Percentiles rank a stretch among this genome's conserved stretches.
These are phyloP conservation scores for Eriocheir sinensis DNA, from an alignment of 1,140 invertebrate species.

Conservation along the genomic window DNA sequence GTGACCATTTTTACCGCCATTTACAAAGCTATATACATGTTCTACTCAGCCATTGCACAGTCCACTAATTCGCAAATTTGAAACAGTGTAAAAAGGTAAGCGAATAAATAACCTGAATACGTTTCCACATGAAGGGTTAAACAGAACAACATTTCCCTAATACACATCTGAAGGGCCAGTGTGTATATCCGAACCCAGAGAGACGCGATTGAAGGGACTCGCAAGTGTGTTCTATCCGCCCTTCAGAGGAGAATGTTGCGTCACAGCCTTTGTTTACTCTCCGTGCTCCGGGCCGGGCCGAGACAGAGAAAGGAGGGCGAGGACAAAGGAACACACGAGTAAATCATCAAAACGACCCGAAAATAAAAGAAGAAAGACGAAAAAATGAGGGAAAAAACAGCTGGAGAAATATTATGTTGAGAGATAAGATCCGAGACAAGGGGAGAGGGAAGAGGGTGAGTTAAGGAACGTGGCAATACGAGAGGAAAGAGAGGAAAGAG, in stretches of 20 bases:
- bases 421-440: too few species aligned
- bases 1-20: too few species aligned
- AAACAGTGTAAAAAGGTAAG: too few species aligned
- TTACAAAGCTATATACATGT: too few species aligned
- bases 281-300: background rate
- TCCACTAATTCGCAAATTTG: too few species aligned
- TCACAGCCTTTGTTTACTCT: background rate
- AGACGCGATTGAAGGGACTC: background rate
- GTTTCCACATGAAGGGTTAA: too few species aligned
- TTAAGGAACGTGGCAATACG: background rate
- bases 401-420: conserved; percentile 1
- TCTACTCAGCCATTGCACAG: too few species aligned
- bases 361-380: background rate
- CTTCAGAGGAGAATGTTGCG: background rate
- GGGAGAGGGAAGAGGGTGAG: background rate
- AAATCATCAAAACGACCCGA: background rate
- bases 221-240: too few species aligned
- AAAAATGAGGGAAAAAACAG: background rate
- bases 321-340: background rate
- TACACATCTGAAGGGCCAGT: too few species aligned
- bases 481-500: background rate
- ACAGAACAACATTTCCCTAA: too few species aligned
- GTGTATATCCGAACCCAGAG: too few species aligned
- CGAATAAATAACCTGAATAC: too few species aligned
- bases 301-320: background rate